phyloP scores from a whole-genome alignment of 2,113 vertebrate species.

The Rhea americana region DNA sequence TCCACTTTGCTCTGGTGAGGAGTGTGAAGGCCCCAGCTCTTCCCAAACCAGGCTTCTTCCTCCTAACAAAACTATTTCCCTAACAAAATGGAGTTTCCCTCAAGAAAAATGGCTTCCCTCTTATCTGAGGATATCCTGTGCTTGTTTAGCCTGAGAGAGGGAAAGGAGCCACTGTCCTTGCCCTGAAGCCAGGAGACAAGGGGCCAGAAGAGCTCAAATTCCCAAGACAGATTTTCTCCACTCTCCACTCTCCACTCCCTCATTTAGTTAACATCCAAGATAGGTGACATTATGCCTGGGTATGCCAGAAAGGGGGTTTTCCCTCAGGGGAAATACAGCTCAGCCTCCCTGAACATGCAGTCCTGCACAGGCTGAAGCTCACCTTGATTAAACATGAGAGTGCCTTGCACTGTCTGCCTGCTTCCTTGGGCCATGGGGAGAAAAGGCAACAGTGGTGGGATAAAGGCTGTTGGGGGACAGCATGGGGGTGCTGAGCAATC shows the following conservation, averaged over 20 bases:
- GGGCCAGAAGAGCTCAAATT: too few species aligned
- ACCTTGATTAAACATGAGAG: neutral
- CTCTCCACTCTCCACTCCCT: neutral
- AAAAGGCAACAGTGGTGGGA: fast-evolving
- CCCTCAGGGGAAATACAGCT: neutral
- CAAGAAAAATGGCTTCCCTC: neutral
- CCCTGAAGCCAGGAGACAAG: too few species aligned
- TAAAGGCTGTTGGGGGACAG: fast-evolving
- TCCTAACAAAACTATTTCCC: neutral
- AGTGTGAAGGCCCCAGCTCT: fast-evolving
- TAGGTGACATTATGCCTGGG: fast-evolving
- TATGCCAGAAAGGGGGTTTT: neutral
- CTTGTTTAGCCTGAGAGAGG: too few species aligned
- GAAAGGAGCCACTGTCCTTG: too few species aligned
- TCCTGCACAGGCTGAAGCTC: neutral
- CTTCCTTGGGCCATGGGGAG: neutral
- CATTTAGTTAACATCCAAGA: fast-evolving
- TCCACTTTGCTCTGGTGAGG: neutral
- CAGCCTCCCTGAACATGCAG: neutral
- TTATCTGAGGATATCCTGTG: neutral
- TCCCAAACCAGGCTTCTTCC: neutral
- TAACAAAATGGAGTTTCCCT: neutral
- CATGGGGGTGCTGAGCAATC: fast-evolving
- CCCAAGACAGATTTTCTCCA: neutral
- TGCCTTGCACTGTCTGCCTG: neutral